Evolutionary conservation across 2,797 vertebrate species (phyloP), one percentile per base, ranked within the genome.

Genomic region (Liasis olivaceus): DNA sequence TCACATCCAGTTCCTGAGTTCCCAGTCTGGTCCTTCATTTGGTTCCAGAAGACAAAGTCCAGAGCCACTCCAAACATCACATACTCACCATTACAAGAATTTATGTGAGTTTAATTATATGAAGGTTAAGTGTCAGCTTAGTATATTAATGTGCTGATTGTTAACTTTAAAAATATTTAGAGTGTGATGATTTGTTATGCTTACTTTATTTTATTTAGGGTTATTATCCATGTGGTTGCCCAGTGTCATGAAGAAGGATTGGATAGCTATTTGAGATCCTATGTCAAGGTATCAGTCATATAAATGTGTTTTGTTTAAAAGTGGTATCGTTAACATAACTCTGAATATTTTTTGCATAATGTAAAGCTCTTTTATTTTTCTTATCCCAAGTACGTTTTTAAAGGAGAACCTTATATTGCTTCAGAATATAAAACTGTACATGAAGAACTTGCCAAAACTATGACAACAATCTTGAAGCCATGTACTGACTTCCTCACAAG

Each of bases 201-300:
- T 96, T 95, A 72, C 87, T 93, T 77, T 26, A 81, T 88, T 95
- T 95, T 95, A 1, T 96, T 96, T 97, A 99, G 99, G 97, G 99
- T 99, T 94, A 99, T 99, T 98, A 99, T 99, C 92, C 99, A 99
- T 94, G 98, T 99, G 91, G 99, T 99, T 91, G 98, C 99, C 36
- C 99, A 99, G 97, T 99, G 99, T 96, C 99, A 99, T 3, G 99
- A 99, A 96, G 99, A 99, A 96, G 99, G 99, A 28, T 98, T 99
- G 81, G 99, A 99, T 95, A 98, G 98, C 97, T 99, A 99, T 96
- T 96, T 99, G 95, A 98, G 99, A 95, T 99, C 99, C 87, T 99
- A 99, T 64, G 98, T 99, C 84, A 99, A 99, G 99, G 99, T 99
- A 97, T 69, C 95, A 95, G 58, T 86, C 91, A 87, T 1, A 94